Percentiles rank a stretch among this genome's conserved stretches.
Evolutionary conservation across 2,888 invertebrate genomes (phyloP).

Genomic region (Teleiodes luculella): DNA sequence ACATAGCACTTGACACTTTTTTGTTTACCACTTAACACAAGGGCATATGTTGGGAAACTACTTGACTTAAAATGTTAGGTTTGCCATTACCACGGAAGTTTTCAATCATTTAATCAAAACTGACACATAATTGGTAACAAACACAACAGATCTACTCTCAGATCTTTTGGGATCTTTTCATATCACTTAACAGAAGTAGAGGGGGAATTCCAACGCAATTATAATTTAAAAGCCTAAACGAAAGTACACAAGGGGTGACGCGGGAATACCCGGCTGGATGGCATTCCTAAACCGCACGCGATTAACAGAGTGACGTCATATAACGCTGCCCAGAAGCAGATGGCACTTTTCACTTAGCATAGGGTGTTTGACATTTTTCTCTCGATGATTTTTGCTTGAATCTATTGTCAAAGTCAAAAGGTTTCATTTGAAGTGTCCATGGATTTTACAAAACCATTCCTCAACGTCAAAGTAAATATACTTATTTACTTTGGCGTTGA

Average conservation of each 20-base stretch:
- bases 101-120: neutral
- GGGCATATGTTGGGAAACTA: conserved; percentile 18
- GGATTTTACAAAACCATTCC: too few species aligned
- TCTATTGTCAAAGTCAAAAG: too few species aligned
- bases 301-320: conserved; percentile 59
- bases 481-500: too few species aligned
- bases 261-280: conserved; percentile 7
- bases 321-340: conserved; percentile 75
- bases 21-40: conserved; percentile 51
- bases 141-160: neutral
- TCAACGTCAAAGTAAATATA: too few species aligned
- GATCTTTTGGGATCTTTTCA: neutral
- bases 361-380: too few species aligned
- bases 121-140: neutral
- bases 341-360: conserved; percentile 64
- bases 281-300: conserved; percentile 58
- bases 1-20: conserved; percentile 71
- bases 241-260: neutral
- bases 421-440: too few species aligned
- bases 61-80: neutral
- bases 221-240: neutral
- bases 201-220: neutral
- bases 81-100: too few species aligned
- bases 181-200: neutral
- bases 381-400: too few species aligned